phyloP scores from a whole-genome alignment of 2,113 vertebrate species.

The Accipiter virgatus region DNA sequence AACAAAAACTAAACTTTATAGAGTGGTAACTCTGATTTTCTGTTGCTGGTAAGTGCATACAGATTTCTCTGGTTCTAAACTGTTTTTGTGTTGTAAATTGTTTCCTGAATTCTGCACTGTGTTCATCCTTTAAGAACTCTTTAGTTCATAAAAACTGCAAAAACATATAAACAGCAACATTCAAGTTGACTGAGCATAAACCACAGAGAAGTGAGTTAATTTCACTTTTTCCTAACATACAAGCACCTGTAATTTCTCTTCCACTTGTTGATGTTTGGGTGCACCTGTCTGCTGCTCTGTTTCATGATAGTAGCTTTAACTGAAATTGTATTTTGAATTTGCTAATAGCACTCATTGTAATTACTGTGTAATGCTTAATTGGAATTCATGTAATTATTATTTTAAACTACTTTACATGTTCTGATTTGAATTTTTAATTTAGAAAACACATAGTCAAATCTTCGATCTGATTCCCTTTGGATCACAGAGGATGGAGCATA shows the following conservation, averaged over 20 bases:
- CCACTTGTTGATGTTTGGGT: neutral
- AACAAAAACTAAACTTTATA: neutral
- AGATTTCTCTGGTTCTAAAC: neutral
- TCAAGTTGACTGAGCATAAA: neutral
- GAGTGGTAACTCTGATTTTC: neutral
- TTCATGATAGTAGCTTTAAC: conserved; percentile 21
- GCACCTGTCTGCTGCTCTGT: conserved; percentile 41
- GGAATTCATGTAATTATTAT: conserved; percentile 75
- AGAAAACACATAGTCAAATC: conserved; percentile 30
- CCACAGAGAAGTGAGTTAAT: neutral
- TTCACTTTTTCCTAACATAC: neutral
- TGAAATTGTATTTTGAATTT: conserved; percentile 45
- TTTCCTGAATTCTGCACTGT: neutral
- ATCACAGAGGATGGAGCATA: neutral
- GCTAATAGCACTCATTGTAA: conserved; percentile 69
- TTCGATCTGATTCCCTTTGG: conserved; percentile 58
- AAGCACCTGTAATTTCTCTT: neutral
- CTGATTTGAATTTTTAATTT: conserved; percentile 71
- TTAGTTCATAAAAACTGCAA: neutral
- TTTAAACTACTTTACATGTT: conserved; percentile 68
- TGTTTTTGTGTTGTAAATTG: neutral
- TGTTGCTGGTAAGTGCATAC: neutral
- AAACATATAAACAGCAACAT: neutral
- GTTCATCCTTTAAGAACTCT: neutral
- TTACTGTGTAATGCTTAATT: conserved; percentile 62